Percentiles rank a stretch among this genome's conserved stretches.
Conservation (phyloP, 2,888 invertebrate genomes). For the Acleris laterana region DNA sequence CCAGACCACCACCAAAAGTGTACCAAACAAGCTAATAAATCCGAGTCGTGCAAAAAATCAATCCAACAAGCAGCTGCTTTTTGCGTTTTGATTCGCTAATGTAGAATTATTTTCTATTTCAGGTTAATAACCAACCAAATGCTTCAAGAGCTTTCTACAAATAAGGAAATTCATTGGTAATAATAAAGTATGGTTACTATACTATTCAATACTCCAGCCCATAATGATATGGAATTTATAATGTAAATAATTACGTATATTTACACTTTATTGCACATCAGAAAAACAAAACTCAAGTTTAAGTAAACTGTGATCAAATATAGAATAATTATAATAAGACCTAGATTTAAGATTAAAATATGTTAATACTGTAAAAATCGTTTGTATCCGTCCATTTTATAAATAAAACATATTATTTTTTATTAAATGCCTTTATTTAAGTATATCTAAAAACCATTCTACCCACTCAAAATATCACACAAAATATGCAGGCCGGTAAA, state of each 20-base stretch:
- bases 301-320: no score
- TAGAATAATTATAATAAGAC: neutral
- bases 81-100: no score
- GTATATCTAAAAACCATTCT: conserved; percentile 29
- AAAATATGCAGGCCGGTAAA: conserved; percentile 19
- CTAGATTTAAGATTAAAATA: neutral
- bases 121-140: conserved; percentile 87
- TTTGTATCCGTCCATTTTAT: conserved; percentile 8
- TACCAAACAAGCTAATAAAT: no score
- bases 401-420: conserved; percentile 24
- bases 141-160: conserved; percentile 85
- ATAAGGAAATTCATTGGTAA: conserved; percentile 89
- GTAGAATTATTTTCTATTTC: conserved; percentile 45
- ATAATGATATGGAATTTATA: no score
- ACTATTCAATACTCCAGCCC: no score
- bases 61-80: neutral
- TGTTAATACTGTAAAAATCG: neutral
- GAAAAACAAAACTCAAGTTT: no score
- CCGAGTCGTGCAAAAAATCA: no score
- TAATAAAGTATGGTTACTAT: neutral
- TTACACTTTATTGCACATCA: no score
- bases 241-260: no score
- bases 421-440: conserved; percentile 35
- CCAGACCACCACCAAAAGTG: no score
- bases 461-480: conserved; percentile 31